Evolutionary conservation across 2,797 vertebrate genomes (phyloP).

Genomic region (Dallia pectoralis): DNA sequence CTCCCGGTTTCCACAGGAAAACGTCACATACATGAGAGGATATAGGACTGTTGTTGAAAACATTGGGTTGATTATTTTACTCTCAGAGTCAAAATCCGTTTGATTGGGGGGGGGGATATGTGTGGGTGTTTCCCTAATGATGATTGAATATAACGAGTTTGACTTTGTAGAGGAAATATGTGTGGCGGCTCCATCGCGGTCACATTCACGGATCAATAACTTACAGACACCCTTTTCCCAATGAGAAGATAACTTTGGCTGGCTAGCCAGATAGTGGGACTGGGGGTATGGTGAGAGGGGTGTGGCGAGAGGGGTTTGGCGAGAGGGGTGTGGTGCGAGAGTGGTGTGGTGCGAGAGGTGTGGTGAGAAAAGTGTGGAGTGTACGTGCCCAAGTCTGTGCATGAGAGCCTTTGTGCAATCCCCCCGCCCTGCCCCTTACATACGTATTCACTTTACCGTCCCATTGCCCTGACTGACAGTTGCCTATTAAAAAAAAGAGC

Average conservation of each 20-base stretch:
- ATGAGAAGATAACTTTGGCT: slow-evolving; percentile 39
- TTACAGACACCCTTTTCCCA: slow-evolving; percentile 19
- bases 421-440: no score
- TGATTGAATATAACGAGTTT: slow-evolving; percentile 47
- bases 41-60: no score
- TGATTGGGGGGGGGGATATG: no score
- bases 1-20: no score
- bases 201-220: slow-evolving; percentile 57
- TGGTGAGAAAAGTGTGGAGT: no score
- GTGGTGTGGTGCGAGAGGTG: neutral
- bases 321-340: no score
- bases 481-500: slow-evolving; percentile 9
- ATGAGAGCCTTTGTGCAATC: no score
- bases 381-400: no score
- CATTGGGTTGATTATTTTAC: no score
- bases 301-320: no score
- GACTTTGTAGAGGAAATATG: slow-evolving; percentile 38
- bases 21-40: no score
- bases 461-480: slow-evolving; percentile 13
- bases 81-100: no score
- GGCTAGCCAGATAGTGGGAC: neutral
- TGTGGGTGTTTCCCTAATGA: slow-evolving; percentile 44
- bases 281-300: neutral
- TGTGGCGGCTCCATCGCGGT: slow-evolving; percentile 27
- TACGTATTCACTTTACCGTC: slow-evolving; percentile 1